A percentile compares a stretch with the other conserved stretches of the same genome.
phyloP scores from a whole-genome alignment of 2,797 vertebrate genomes.

The Leucoraja ocellata region DNA sequence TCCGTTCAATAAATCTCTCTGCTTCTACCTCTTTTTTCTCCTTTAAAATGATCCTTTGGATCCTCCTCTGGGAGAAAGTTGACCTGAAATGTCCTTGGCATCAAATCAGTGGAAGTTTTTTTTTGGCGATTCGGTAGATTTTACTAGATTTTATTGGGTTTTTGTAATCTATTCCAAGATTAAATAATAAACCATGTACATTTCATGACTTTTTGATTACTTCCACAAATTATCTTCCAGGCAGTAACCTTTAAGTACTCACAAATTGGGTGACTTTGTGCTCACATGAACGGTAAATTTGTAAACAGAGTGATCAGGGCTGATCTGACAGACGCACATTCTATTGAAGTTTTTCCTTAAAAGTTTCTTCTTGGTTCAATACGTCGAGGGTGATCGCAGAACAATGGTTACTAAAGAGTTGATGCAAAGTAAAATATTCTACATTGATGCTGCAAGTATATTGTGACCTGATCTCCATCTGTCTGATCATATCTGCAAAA shows the following conservation, averaged over 20 bases:
- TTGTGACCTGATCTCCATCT: neutral
- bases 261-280: neutral
- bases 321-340: neutral
- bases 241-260: neutral
- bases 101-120: too few relatives aligned
- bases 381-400: neutral
- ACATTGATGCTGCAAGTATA: neutral
- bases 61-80: neutral
- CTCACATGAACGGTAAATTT: neutral
- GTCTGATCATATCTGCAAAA: neutral
- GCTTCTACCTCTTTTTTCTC: neutral
- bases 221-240: neutral
- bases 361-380: neutral
- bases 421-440: neutral
- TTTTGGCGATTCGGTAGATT: too few relatives aligned
- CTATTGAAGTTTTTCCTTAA: neutral
- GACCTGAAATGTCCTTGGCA: too few relatives aligned
- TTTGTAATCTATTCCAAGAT: neutral
- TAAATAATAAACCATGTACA: neutral
- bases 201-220: neutral
- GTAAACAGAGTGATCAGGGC: neutral
- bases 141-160: neutral
- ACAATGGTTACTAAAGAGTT: neutral
- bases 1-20: too few relatives aligned
- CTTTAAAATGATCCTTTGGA: neutral